A percentile compares a stretch with the other conserved stretches of the same genome.
Evolutionary conservation across 2,888 invertebrate species (phyloP).

Genomic region (Orthosia cruda): DNA sequence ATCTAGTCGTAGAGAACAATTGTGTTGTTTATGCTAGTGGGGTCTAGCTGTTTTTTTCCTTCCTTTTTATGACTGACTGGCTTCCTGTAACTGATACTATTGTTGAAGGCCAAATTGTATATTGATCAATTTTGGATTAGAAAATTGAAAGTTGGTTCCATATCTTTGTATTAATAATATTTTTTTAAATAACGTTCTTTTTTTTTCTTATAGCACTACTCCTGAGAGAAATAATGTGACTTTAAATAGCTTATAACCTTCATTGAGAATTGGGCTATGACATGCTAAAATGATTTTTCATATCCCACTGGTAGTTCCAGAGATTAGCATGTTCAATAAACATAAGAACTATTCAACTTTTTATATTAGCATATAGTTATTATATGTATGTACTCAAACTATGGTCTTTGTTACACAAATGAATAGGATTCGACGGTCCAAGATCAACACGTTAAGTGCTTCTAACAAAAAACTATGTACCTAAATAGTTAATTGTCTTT

Average conservation of each 20-base stretch:
- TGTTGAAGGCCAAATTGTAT: slow-evolving; percentile 26
- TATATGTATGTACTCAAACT: background rate
- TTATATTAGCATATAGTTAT: too few species aligned
- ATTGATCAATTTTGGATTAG: background rate
- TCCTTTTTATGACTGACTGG: slow-evolving; percentile 23
- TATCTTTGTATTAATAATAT: background rate
- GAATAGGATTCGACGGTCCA: background rate
- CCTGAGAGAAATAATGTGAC: too few species aligned
- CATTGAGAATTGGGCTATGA: too few species aligned
- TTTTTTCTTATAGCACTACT: too few species aligned
- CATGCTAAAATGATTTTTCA: too few species aligned
- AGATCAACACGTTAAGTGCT: slow-evolving; percentile 6
- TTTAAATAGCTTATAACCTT: too few species aligned
- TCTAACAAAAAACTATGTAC: slow-evolving; percentile 29
- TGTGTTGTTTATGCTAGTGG: slow-evolving; percentile 15
- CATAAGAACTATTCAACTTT: too few species aligned
- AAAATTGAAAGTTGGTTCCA: background rate
- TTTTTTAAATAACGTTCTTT: too few species aligned
- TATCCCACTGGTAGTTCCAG: too few species aligned
- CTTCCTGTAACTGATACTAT: slow-evolving; percentile 29
- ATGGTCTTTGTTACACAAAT: slow-evolving; percentile 8
- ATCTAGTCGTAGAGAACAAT: background rate
- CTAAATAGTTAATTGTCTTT: slow-evolving; percentile 32
- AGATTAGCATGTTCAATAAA: background rate
- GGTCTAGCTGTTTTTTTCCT: slow-evolving; percentile 19